Evolutionary conservation across 1,140 invertebrate genomes (phyloP), one percentile per base, ranked within the genome.

Genomic region (Drosophila triauraria): DNA sequence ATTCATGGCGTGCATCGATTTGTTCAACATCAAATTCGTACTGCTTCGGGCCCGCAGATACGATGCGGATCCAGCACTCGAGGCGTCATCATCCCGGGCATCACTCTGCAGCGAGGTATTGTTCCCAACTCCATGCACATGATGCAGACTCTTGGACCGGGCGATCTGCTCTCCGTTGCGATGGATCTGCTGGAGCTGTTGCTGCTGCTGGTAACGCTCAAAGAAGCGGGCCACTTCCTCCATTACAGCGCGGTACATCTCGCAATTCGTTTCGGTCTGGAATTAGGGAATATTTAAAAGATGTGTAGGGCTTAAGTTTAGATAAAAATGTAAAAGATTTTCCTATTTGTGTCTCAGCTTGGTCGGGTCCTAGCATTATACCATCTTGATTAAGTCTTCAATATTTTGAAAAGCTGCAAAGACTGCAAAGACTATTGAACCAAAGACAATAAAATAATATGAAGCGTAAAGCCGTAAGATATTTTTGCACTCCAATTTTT

Each of bases 211-310:
- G 10, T 96, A 95, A 91, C 95, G 95, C 81, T 96, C 96, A 75
- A 97, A 92, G 91, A 96, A 97, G 35, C 95, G 94, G 17, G 96
- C 94, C 46, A 97, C 95, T 93, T 97, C 96, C 90, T 96, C 96
- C 94, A 97, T 95, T 70, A 97, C 94, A 12, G 96, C 96, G 78
- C 95, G 94, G 91, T 97, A 96, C 96, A 97, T 97, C 91, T 96
- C 95, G 72, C 95, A 94, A 91, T 95, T 96, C 25, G 95, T 94
- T 92, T 97, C 96, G 74, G 95, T 95, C 96, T 97, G 93, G 5
- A 53, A 56, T 35, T 15, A 0, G 4, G 12, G n/a, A 35, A 30
- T 30, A 20, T 27, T 15, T 12, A 10, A 3, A 3, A 8, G 13
- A n/a, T 46, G 6, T 25, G 7, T n/a, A 3, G 40, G 25, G 1